Evolutionary conservation across 1,140 invertebrate species (phyloP).

Genomic region (Calephelis virginiensis): DNA sequence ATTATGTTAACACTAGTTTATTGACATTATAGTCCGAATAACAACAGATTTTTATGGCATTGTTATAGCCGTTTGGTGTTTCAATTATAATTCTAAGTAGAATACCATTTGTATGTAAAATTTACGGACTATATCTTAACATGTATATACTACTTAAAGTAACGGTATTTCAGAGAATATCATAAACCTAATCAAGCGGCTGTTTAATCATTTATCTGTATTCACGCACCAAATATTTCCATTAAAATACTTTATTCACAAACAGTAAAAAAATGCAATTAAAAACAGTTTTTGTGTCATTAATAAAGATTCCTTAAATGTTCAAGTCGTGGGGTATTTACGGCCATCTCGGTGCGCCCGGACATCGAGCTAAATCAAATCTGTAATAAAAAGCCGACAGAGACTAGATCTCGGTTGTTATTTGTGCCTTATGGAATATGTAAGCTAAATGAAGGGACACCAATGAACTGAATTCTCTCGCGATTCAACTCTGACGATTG

Average conservation of each 20-base stretch:
- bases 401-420: neutral
- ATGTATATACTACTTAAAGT: no score
- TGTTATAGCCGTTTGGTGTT: no score
- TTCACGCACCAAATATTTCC: neutral
- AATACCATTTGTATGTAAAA: no score
- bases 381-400: neutral
- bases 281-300: constrained; percentile 15
- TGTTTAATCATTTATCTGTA: neutral
- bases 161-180: neutral
- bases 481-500: no score
- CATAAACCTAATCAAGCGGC: neutral
- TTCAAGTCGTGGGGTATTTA: neutral
- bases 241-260: constrained; percentile 14
- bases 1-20: no score
- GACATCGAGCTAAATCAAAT: neutral
- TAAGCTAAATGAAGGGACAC: no score
- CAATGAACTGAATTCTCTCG: no score
- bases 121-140: no score
- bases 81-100: no score
- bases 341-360: neutral
- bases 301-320: neutral
- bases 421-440: no score
- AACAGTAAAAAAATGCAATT: constrained; percentile 15
- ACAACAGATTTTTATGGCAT: no score
- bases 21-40: no score